Evolutionary conservation across 2,113 vertebrate species (phyloP).

Genomic region (Ailurus styani): DNA sequence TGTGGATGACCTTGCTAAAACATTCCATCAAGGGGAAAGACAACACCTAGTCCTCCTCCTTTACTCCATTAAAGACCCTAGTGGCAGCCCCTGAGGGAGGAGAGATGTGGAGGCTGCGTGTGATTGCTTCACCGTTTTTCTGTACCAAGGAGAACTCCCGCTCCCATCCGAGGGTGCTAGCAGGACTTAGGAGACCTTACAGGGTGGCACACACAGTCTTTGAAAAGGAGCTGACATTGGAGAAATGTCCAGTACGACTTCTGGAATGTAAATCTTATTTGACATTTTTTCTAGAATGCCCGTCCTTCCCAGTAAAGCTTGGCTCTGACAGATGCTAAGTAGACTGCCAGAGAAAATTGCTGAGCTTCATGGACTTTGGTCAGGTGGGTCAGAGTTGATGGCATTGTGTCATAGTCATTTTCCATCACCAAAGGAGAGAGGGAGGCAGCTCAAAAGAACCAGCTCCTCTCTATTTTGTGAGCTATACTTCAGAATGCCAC

Average conservation of each 20-base stretch:
- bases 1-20: background rate
- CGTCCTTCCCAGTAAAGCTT: conserved; percentile 21
- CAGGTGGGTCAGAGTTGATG: conserved; percentile 53
- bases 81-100: background rate
- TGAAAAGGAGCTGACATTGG: conserved; percentile 5
- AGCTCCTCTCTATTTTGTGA: background rate
- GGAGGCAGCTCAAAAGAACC: background rate
- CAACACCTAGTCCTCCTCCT: background rate
- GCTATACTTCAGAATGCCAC: background rate
- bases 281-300: conserved; percentile 39
- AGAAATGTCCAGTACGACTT: background rate
- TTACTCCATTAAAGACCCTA: background rate
- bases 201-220: background rate
- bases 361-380: conserved; percentile 27
- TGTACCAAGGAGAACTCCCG: background rate
- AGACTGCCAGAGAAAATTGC: conserved; percentile 27
- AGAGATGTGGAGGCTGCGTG: background rate
- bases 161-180: background rate
- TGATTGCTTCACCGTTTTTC: background rate
- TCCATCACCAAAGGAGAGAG: conserved; percentile 21
- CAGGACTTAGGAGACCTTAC: background rate
- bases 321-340: conserved; percentile 33
- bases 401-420: conserved; percentile 40
- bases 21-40: background rate
- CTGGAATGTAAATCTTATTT: conserved; percentile 23